Conservation (phyloP, 2,888 invertebrate species). For the Orgyia antiqua region DNA sequence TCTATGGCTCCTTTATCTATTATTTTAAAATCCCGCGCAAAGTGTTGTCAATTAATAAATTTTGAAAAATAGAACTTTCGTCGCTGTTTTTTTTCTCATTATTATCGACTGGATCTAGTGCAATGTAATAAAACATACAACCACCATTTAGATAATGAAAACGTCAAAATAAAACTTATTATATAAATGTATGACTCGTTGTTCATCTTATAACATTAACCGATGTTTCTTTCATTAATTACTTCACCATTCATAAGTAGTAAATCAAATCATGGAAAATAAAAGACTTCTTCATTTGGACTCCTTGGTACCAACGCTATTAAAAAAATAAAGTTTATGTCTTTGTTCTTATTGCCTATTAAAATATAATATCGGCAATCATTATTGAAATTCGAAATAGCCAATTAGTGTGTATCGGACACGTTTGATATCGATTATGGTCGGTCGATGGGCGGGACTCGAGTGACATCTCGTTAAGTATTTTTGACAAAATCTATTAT, state of each 20-base stretch:
- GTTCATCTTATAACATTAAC: slow-evolving; percentile 49
- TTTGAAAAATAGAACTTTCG: no score
- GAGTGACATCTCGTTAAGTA: slow-evolving; percentile 50
- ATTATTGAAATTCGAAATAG: slow-evolving; percentile 66
- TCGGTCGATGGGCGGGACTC: slow-evolving; percentile 40
- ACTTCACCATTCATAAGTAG: slow-evolving; percentile 59
- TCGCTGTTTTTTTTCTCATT: no score
- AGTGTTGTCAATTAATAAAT: no score
- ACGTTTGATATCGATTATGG: slow-evolving; percentile 36
- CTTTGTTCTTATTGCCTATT: slow-evolving; percentile 60
- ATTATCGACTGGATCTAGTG: no score
- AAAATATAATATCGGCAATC: slow-evolving; percentile 63
- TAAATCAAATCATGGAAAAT: slow-evolving; percentile 64
- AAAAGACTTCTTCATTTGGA: slow-evolving; percentile 57
- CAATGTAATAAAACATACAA: slow-evolving; percentile 7
- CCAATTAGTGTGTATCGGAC: slow-evolving; percentile 48
- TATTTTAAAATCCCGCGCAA: no score
- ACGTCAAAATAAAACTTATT: slow-evolving; percentile 26
- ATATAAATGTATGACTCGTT: slow-evolving; percentile 29
- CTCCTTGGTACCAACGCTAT: slow-evolving; percentile 41
- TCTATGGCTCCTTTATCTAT: no score
- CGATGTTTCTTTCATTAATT: slow-evolving; percentile 57
- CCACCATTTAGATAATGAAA: slow-evolving; percentile 37
- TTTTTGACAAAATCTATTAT: slow-evolving; percentile 40
- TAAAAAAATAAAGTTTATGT: slow-evolving; percentile 36